Evolutionary conservation across 2,113 vertebrate genomes (phyloP).

Genomic region (Carassius auratus): DNA sequence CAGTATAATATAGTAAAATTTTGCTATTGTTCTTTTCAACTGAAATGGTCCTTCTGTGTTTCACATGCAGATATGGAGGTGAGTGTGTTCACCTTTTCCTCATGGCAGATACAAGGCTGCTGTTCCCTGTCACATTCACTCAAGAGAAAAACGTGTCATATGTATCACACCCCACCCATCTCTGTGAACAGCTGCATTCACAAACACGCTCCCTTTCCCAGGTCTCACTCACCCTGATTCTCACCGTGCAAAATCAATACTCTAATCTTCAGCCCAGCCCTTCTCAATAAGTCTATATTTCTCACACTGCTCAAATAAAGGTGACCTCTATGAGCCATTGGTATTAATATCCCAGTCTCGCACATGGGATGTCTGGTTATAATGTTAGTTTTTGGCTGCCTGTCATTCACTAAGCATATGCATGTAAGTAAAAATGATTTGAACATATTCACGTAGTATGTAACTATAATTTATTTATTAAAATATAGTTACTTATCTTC

Average conservation of each 20-base stretch:
- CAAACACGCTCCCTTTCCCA: slow-evolving; percentile 33
- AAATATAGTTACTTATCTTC: too few species aligned
- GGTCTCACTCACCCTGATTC: slow-evolving; percentile 58
- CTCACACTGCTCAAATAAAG: slow-evolving; percentile 47
- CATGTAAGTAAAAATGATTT: not conserved
- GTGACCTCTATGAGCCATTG: slow-evolving; percentile 52
- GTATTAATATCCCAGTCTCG: slow-evolving; percentile 48
- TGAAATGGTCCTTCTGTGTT: not conserved
- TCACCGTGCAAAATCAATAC: slow-evolving; percentile 64
- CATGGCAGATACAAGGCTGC: not conserved
- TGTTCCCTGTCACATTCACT: slow-evolving; percentile 46
- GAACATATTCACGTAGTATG: not conserved
- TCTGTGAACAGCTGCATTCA: slow-evolving; percentile 6
- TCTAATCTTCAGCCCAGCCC: slow-evolving; percentile 64
- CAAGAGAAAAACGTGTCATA: slow-evolving; percentile 29
- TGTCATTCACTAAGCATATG: not conserved
- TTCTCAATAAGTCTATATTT: slow-evolving; percentile 56
- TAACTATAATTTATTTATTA: not conserved
- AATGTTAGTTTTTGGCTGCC: not conserved
- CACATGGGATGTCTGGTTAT: slow-evolving; percentile 17
- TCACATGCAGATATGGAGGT: not conserved
- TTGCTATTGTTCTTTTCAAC: not conserved
- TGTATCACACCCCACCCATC: slow-evolving; percentile 14
- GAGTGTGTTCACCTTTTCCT: slow-evolving; percentile 6
- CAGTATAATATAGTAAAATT: not conserved